Conservation (phyloP, 1,140 invertebrate species). For the Megathymus violae region DNA sequence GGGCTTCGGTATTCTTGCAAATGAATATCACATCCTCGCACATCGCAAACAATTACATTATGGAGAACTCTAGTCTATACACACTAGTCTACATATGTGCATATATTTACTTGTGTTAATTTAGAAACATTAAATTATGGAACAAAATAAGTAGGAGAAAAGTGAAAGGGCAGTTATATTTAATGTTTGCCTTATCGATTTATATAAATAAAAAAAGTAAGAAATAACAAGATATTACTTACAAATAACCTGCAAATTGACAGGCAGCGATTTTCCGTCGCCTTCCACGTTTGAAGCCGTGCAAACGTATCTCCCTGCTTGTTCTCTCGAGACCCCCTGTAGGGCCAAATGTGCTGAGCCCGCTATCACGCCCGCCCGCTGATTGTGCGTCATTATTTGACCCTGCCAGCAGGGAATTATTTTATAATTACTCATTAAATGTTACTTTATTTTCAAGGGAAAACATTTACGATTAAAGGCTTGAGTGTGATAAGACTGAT, state of each 20-base stretch:
- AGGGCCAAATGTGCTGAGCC: slow-evolving; percentile 91
- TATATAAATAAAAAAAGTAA: too few species aligned
- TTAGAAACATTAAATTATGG: too few species aligned
- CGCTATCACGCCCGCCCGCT: slow-evolving; percentile 92
- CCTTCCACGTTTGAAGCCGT: slow-evolving; percentile 94
- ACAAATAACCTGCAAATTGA: slow-evolving; percentile 94
- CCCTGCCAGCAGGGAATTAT: slow-evolving; percentile 84
- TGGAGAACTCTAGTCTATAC: too few species aligned
- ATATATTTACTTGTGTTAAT: too few species aligned
- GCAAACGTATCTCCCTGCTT: slow-evolving; percentile 93
- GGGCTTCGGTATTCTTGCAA: too few species aligned
- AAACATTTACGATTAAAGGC: background rate
- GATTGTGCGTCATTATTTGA: slow-evolving; percentile 91
- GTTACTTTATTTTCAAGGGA: background rate
- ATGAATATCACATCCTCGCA: too few species aligned
- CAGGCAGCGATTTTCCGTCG: slow-evolving; percentile 90
- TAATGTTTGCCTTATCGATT: too few species aligned
- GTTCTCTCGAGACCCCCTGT: slow-evolving; percentile 89
- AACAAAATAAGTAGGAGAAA: too few species aligned
- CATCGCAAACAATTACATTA: too few species aligned
- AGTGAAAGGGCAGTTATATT: too few species aligned
- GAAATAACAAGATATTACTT: slow-evolving; percentile 87
- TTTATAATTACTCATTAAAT: slow-evolving; percentile 40
- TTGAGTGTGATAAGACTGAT: too few species aligned
- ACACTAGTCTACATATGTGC: too few species aligned